phyloP scores from a whole-genome alignment of 1,140 invertebrate genomes.

The Drosophila oshimai region DNA sequence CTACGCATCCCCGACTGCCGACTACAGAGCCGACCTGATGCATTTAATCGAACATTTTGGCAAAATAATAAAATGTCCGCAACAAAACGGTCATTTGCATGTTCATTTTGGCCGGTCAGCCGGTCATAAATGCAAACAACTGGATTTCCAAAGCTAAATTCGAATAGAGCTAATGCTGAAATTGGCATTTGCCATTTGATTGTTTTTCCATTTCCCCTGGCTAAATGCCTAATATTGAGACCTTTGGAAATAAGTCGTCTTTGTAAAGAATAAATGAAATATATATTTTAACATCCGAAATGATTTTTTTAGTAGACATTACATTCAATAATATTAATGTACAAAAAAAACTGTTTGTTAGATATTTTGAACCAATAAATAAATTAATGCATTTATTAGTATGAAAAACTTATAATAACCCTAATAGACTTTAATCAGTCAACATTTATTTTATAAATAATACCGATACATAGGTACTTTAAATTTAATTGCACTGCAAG shows the following conservation, averaged over 20 bases:
- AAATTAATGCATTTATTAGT: neutral
- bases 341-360: too few species aligned
- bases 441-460: neutral
- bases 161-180: constrained; percentile 1
- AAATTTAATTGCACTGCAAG: neutral
- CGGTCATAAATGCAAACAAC: constrained; percentile 40
- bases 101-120: constrained; percentile 40
- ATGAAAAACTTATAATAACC: too few species aligned
- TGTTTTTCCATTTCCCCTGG: constrained; percentile 27
- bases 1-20: constrained; percentile 11
- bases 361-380: too few species aligned
- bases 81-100: constrained; percentile 72
- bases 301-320: too few species aligned
- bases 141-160: constrained; percentile 17
- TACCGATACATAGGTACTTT: neutral
- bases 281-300: too few species aligned
- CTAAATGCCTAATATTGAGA: constrained; percentile 26
- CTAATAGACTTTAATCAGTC: too few species aligned
- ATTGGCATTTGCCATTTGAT: constrained; percentile 57
- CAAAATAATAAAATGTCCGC: constrained; percentile 69
- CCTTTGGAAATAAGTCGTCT: neutral
- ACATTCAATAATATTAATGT: too few species aligned
- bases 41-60: constrained; percentile 67
- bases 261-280: too few species aligned
- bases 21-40: constrained; percentile 49